phyloP scores from a whole-genome alignment of 2,888 invertebrate species.

The Sympetrum striolatum region DNA sequence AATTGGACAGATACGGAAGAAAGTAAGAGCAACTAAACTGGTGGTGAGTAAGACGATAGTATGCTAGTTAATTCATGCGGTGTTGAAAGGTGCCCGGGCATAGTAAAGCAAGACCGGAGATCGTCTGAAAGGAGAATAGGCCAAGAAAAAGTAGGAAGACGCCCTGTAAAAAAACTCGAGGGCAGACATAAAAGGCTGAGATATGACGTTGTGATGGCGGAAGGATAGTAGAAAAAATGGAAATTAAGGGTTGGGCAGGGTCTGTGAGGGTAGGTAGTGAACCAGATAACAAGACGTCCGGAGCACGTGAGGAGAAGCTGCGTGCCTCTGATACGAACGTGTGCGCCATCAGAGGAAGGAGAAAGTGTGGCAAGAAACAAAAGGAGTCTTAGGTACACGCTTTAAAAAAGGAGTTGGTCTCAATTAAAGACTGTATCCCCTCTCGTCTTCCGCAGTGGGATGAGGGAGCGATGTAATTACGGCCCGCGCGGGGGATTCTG shows the following conservation, averaged over 20 bases:
- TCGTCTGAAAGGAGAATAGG: not conserved
- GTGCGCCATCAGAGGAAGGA: not conserved
- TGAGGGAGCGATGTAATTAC: not conserved
- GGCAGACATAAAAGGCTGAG: not conserved
- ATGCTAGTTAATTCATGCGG: too few species aligned
- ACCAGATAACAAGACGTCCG: not conserved
- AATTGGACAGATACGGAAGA: too few species aligned
- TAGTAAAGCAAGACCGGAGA: not conserved
- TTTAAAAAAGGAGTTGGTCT: not conserved
- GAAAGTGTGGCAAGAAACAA: not conserved
- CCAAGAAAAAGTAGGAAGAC: not conserved
- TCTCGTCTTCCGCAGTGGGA: not conserved
- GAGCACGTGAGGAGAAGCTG: not conserved
- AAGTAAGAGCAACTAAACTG: too few species aligned
- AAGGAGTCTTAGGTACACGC: not conserved
- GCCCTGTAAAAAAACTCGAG: not conserved
- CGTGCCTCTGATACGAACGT: not conserved
- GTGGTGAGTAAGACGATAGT: too few species aligned
- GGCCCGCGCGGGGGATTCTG: not conserved
- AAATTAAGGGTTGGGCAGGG: not conserved
- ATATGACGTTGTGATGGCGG: not conserved
- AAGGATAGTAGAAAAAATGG: not conserved
- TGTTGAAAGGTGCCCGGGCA: too few species aligned
- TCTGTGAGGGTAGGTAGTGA: not conserved
- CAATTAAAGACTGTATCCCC: not conserved